These are phyloP conservation scores for Callinectes sapidus DNA, from an alignment of 2,888 invertebrate species.

Conservation along the genomic window DNA sequence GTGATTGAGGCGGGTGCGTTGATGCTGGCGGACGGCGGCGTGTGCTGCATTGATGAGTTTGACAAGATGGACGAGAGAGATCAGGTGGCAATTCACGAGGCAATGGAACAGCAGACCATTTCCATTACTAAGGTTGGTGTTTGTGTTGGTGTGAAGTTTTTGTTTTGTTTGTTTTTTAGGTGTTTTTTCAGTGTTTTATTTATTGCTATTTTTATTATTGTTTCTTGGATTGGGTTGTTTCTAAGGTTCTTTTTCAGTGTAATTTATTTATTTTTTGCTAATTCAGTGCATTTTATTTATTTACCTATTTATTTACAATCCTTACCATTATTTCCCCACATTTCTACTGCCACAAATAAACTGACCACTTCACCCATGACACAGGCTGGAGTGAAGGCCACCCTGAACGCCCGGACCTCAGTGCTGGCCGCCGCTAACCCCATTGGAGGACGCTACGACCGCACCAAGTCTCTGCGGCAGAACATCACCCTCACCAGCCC, in stretches of 20 bases:
- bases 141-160: background rate
- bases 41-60: slow-evolving; percentile 99
- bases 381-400: slow-evolving; percentile 95
- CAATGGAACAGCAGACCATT: slow-evolving; percentile 99
- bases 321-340: too few relatives aligned
- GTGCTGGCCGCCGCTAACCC: slow-evolving; percentile 99
- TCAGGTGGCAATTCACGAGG: slow-evolving; percentile 99
- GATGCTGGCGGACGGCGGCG: slow-evolving; percentile 99
- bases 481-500: slow-evolving; percentile 95
- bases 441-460: slow-evolving; percentile 96
- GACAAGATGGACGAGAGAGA: slow-evolving; percentile 99
- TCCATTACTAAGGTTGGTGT: slow-evolving; percentile 90
- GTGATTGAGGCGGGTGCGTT: slow-evolving; percentile 99
- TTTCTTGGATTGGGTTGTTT: too few relatives aligned
- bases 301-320: too few relatives aligned
- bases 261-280: too few relatives aligned
- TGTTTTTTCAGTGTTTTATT: too few relatives aligned
- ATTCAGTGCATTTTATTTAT: too few relatives aligned
- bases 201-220: too few relatives aligned
- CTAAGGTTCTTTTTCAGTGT: too few relatives aligned
- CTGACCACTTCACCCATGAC: slow-evolving; percentile 70
- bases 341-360: background rate
- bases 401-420: slow-evolving; percentile 96
- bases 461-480: slow-evolving; percentile 93
- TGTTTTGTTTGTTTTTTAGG: background rate